phyloP scores from a whole-genome alignment of 2,113 vertebrate genomes.

The Notarius lentiginosus region DNA sequence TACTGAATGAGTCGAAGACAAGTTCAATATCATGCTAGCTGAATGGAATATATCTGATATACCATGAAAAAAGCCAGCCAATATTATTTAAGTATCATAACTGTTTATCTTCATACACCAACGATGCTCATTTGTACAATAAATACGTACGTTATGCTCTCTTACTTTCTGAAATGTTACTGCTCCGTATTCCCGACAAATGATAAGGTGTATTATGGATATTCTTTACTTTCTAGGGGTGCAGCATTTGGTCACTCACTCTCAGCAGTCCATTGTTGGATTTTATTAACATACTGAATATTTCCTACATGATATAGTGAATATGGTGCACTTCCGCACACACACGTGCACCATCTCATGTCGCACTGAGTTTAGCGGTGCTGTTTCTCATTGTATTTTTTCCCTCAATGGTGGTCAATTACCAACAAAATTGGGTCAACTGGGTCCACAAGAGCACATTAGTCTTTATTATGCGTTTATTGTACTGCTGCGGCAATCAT shows the following conservation, averaged over 20 bases:
- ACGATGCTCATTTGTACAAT: background rate
- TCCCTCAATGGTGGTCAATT: background rate
- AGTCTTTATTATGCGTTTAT: background rate
- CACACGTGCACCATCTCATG: no score
- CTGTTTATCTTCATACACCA: background rate
- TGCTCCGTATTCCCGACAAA: no score
- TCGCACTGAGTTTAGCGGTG: background rate
- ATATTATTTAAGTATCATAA: no score
- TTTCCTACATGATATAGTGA: background rate
- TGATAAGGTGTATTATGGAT: background rate
- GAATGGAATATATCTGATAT: no score
- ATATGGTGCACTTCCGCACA: background rate
- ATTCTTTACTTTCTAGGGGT: background rate
- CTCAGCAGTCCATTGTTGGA: background rate
- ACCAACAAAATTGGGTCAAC: slow-evolving; percentile 22
- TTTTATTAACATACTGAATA: background rate
- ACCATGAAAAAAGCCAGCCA: no score
- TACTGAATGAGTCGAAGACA: no score
- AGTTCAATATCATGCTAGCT: no score
- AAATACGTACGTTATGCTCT: background rate
- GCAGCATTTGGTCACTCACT: background rate
- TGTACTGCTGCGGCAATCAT: slow-evolving; percentile 14
- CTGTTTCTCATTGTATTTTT: slow-evolving; percentile 9
- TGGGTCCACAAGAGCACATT: background rate
- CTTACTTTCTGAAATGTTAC: no score